Evolutionary conservation across 2,113 vertebrate genomes (phyloP), one percentile per base, ranked within the genome.

Genomic region (Dunckerocampus dactyliophorus): DNA sequence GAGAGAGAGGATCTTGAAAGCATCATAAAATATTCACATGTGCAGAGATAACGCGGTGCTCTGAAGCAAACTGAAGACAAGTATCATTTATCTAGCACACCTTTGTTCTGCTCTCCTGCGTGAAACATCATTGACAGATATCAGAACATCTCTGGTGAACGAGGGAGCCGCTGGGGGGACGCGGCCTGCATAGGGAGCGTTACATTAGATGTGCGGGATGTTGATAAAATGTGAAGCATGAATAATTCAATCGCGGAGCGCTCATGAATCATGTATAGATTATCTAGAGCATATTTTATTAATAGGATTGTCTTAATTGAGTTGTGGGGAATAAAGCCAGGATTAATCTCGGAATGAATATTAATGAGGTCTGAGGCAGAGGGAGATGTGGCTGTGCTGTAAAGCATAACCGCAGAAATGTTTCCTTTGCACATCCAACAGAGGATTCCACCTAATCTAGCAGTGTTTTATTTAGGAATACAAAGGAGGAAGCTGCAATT

Each of bases 301-400:
- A 88, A 91, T 88, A 82, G 69, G 76, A 87, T 87, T 88, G 85
- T 87, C 82, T 90, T 88, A 88, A 91, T 89, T 89, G 83, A 88
- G 85, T 87, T 80, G 82, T 68, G 51, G 74, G 70, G 82, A 85
- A 86, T 86, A 88, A 88, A 90, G 83, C 61, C 75, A 48, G 65
- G 82, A 90, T 90, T 89, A 81, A 89, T 90, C 78, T 87, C 28
- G 16, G 65, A 37, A 76, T 85, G 78, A 88, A 89, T 90, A 89
- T 90, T 85, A 88, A 90, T 88, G 71, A 64, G 61, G 42, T 76
- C 51, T 24, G 68, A n/a, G 20, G 72, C 65, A 62, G 49, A n/a
- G 69, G 56, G 63, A 74, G 80, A 79, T 24, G 61, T n/a, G 64
- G 37, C n/a, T 68, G 62, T 16, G 39, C 47, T 52, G 69, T 65